phyloP scores from a whole-genome alignment of 2,888 invertebrate species.

The Agapetus fuscipes region DNA sequence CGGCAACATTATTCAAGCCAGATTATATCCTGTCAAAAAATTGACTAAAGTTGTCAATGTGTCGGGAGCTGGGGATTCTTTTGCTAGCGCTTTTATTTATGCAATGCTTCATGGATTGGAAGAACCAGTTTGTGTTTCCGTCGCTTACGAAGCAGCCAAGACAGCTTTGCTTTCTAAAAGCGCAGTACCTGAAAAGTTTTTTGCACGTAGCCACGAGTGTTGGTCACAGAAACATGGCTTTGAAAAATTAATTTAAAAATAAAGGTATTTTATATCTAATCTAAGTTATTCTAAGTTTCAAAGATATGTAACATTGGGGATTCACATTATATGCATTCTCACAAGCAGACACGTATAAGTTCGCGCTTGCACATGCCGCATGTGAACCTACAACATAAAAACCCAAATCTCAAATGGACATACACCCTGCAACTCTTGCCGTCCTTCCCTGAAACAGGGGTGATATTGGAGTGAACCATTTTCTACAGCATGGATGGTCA shows the following conservation, averaged over 20 bases:
- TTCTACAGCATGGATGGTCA: too few species aligned
- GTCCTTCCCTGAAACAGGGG: too few species aligned
- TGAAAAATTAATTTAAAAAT: conserved; percentile 7
- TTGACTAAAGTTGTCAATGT: conserved; percentile 52
- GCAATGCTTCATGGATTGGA: conserved; percentile 46
- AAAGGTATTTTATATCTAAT: too few species aligned
- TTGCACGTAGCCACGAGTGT: conserved; percentile 10
- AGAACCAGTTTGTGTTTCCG: conserved; percentile 49
- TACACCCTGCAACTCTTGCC: too few species aligned
- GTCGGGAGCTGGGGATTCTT: conserved; percentile 78
- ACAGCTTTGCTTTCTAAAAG: conserved; percentile 46
- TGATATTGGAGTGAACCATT: too few species aligned
- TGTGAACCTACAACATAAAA: too few species aligned
- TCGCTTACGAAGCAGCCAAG: conserved; percentile 54
- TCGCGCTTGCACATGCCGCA: too few species aligned
- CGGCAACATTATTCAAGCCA: conserved; percentile 20
- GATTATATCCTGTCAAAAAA: conserved; percentile 36
- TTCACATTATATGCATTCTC: too few species aligned
- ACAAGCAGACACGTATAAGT: too few species aligned
- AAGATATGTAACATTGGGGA: too few species aligned
- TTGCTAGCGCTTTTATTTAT: conserved; percentile 58
- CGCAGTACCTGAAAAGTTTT: conserved; percentile 43
- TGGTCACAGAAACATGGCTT: conserved; percentile 6
- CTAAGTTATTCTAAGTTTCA: too few species aligned
- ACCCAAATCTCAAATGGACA: too few species aligned